A percentile compares a stretch with the other conserved stretches of the same genome.
These are phyloP conservation scores for Hippocampus abdominalis DNA, from an alignment of 2,113 vertebrate genomes.

Conservation along the genomic window DNA sequence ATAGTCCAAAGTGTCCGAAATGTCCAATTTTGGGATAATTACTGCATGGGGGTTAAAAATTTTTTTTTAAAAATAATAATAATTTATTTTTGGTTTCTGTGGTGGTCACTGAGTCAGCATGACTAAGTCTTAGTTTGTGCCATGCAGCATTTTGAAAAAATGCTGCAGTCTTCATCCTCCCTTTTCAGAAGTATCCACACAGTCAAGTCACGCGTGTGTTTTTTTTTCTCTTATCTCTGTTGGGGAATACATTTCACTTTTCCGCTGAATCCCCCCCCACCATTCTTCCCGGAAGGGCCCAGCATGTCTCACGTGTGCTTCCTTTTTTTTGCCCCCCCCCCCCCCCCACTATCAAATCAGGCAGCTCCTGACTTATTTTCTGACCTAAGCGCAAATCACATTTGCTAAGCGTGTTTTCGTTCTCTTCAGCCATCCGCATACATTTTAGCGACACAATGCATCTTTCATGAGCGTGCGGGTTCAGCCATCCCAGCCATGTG, in stretches of 20 bases:
- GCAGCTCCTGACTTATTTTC: background rate
- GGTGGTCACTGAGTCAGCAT: constrained; percentile 44
- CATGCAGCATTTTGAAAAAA: constrained; percentile 11
- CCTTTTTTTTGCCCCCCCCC: background rate
- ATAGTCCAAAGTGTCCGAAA: too few relatives aligned
- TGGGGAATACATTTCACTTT: background rate
- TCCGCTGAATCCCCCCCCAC: background rate
- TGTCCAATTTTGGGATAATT: too few relatives aligned
- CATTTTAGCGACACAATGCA: too few relatives aligned
- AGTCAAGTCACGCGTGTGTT: background rate
- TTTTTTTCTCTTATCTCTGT: background rate
- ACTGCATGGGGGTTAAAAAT: too few relatives aligned
- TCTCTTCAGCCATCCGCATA: too few relatives aligned
- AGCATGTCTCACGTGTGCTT: background rate
- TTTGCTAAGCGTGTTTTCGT: too few relatives aligned
- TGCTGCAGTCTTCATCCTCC: background rate
- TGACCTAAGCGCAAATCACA: too few relatives aligned
- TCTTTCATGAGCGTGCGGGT: background rate
- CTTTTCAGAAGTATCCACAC: background rate
- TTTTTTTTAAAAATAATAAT: too few relatives aligned
- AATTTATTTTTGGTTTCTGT: constrained; percentile 20
- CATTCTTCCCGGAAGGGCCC: too few relatives aligned
- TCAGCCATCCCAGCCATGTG: too few relatives aligned
- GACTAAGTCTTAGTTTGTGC: constrained; percentile 27
- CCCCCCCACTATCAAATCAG: background rate